Evolutionary conservation across 2,113 vertebrate genomes (phyloP), one percentile per base, ranked within the genome.

Genomic region (Tenebrosternarchus preto): DNA sequence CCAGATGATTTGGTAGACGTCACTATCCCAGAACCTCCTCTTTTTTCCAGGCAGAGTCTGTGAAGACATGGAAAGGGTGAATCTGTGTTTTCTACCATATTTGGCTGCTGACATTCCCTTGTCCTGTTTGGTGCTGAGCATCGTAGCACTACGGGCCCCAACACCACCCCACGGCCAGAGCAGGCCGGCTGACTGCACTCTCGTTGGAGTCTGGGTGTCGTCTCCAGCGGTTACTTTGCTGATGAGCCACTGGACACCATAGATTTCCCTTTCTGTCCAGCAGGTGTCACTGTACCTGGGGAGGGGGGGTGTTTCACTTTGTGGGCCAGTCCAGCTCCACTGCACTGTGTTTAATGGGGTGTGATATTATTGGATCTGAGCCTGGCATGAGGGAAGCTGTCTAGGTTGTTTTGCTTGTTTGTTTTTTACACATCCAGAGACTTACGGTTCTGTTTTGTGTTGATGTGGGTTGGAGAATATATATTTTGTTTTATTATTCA

Each of bases 241-340:
- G 20, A n/a, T 22, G n/a, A 59, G 0, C 56, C 20, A 59, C 22
- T 59, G 4, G 19, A 22, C n/a, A 3, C 17, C 55, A 57, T 5
- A 19, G n/a, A n/a, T n/a, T n/a, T n/a, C n/a, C n/a, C n/a, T n/a
- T n/a, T n/a, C n/a, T n/a, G n/a, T n/a, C n/a, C 16, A 8, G 12
- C 9, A 29, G 19, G 15, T 59, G 55, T 33, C 16, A 33, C 53
- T 11, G 20, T 39, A 3, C 29, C n/a, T n/a, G 33, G 33, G 33
- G 6, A 36, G 33, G 6, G 33, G 33, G 33, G 33, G 33, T 36
- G 33, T 36, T 70, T 69, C n/a, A 59, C 56, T 71, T 73, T 72
- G 60, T 84, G 82, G 60, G 74, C 63, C 71, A 76, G 20, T 81
- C 33, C 43, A 46, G 71, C 25, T 57, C 20, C 19, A 59, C 55